phyloP scores from a whole-genome alignment of 2,797 vertebrate genomes.

The Mus caroli region DNA sequence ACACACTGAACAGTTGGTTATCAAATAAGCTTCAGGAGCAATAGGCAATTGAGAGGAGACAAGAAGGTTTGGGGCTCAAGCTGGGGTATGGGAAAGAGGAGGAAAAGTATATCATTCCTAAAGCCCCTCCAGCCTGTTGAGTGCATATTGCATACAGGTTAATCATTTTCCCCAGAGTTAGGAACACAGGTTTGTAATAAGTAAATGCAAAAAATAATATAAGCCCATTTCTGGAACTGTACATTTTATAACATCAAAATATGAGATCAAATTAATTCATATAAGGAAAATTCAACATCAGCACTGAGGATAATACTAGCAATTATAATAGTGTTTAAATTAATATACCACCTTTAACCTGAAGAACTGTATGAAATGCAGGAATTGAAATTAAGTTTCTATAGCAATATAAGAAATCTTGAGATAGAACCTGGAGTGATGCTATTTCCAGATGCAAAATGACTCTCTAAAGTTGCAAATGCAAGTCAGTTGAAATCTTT shows the following conservation, averaged over 20 bases:
- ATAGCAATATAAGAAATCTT: slow-evolving; percentile 53
- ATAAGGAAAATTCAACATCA: slow-evolving; percentile 48
- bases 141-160: neutral
- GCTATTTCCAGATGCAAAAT: slow-evolving; percentile 66
- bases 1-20: no score
- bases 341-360: slow-evolving; percentile 43
- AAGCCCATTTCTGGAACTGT: neutral
- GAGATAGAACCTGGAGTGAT: slow-evolving; percentile 46
- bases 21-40: neutral
- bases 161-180: neutral
- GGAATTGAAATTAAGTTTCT: slow-evolving; percentile 67
- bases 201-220: slow-evolving; percentile 14
- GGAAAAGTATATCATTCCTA: neutral
- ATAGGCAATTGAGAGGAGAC: neutral
- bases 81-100: neutral
- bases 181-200: neutral
- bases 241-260: slow-evolving; percentile 48
- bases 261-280: slow-evolving; percentile 63
- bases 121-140: neutral
- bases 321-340: slow-evolving; percentile 54
- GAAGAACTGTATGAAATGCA: slow-evolving; percentile 53
- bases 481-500: neutral
- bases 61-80: neutral
- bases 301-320: slow-evolving; percentile 26
- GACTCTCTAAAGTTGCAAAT: slow-evolving; percentile 51